Evolutionary conservation across 1,140 invertebrate species (phyloP).

Genomic region (Sweltsa coloradensis): DNA sequence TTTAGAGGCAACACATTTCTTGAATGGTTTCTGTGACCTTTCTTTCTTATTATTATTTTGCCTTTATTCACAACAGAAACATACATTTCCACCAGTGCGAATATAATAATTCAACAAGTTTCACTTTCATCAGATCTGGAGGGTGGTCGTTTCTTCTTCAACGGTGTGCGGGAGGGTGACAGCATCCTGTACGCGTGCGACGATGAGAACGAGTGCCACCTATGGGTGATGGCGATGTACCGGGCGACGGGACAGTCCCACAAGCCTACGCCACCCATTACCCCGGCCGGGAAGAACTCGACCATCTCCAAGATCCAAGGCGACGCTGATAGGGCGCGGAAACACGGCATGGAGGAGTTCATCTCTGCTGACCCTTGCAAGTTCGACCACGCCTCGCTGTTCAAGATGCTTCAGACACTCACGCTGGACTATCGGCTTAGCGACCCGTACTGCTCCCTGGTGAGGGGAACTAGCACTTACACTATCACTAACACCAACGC

Average conservation of each 20-base stretch:
- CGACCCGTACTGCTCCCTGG: slow-evolving; percentile 94
- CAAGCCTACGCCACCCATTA: slow-evolving; percentile 89
- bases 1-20: not conserved
- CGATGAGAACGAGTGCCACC: slow-evolving; percentile 94
- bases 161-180: slow-evolving; percentile 96
- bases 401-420: slow-evolving; percentile 81
- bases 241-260: slow-evolving; percentile 97
- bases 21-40: not conserved
- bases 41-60: not conserved
- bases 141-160: slow-evolving; percentile 91
- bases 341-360: slow-evolving; percentile 98
- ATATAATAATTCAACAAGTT: too few species aligned
- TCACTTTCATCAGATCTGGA: slow-evolving; percentile 53
- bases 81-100: too few species aligned
- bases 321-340: slow-evolving; percentile 90
- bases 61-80: too few species aligned
- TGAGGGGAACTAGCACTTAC: too few species aligned
- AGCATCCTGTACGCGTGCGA: slow-evolving; percentile 93
- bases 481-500: too few species aligned
- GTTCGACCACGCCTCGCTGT: slow-evolving; percentile 88
- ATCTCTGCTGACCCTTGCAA: slow-evolving; percentile 96
- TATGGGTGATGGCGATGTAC: slow-evolving; percentile 99
- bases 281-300: slow-evolving; percentile 71
- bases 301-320: slow-evolving; percentile 82
- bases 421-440: slow-evolving; percentile 91